Base-by-base conservation (phyloP, 1,140 invertebrate genomes). In the Pseudomyrmex sp. region DNA sequence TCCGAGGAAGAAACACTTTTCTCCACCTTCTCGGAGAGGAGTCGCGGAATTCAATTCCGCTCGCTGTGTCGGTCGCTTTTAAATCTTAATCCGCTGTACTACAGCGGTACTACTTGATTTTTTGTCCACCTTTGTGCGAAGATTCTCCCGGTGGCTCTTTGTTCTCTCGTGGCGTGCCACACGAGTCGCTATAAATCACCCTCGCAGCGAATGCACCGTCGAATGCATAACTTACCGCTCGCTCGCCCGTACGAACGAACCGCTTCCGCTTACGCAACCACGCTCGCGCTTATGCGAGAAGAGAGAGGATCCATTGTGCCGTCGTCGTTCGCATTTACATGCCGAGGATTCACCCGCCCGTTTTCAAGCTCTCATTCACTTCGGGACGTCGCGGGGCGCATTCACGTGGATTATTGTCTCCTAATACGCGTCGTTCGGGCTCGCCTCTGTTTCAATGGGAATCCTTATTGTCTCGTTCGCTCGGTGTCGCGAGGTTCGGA, bases 211-310 rank as follows among this genome's bases (percentile, higher is more conserved):
- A 35, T 35, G 4, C 35, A 35, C 52, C 69, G 77, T 69, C 62
- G 76, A 59, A 75, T 70, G 77, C 83, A 88, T 88, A 88, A 77
- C 85, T 88, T 76, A 82, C 48, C 20, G n/a, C 9, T 35, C 63
- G 52, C 63, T 7, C 35, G 18, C 85, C n/a, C 35, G 69, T 46
- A 69, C 58, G 77, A 48, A 50, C 83, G 61, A 85, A 82, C 12
- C 13, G 79, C 84, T 89, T 89, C 87, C 87, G 87, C 86, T 88
- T 88, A 88, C 83, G 87, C 87, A 88, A 88, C 87, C 86, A 84
- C 83, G 87, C 83, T 88, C 85, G 87, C 76, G 86, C 83, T 76
- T 88, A 88, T 83, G 83, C 72, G 66, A n/a, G 35, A 35, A 35
- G 7, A 35, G 35, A 35, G 35, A 35, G 50, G 13, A 68, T 44